Percentiles rank a stretch among this genome's conserved stretches.
phyloP scores from a whole-genome alignment of 1,140 invertebrate genomes.

The Drosophila bipectinata region DNA sequence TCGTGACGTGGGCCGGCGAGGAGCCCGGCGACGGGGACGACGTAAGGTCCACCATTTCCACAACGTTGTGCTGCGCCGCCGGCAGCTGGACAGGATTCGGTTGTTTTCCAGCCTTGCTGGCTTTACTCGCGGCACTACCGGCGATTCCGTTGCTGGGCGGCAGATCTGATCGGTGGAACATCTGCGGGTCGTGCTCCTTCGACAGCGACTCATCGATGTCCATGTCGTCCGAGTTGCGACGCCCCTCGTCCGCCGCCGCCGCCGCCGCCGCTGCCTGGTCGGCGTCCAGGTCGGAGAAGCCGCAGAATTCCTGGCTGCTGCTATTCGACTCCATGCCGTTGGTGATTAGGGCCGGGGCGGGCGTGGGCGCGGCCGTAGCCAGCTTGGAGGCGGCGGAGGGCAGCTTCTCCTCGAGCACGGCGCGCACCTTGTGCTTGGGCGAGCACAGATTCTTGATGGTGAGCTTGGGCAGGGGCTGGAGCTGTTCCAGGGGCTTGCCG shows the following conservation, averaged over 20 bases:
- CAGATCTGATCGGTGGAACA: slow-evolving; percentile 66
- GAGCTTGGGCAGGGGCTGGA: slow-evolving; percentile 70
- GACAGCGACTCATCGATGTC: slow-evolving; percentile 78
- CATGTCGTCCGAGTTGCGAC: slow-evolving; percentile 80
- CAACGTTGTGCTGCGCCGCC: slow-evolving; percentile 53
- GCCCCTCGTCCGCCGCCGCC: slow-evolving; percentile 38
- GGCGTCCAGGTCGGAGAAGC: slow-evolving; percentile 56
- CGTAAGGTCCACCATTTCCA: slow-evolving; percentile 76
- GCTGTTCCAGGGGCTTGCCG: slow-evolving; percentile 24
- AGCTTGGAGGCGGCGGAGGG: slow-evolving; percentile 41
- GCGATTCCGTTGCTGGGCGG: slow-evolving; percentile 43
- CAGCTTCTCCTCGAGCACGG: slow-evolving; percentile 72
- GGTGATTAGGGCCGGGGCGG: slow-evolving; percentile 11
- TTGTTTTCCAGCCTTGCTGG: slow-evolving; percentile 15
- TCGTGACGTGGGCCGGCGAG: slow-evolving; percentile 62
- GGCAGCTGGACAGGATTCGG: slow-evolving; percentile 9
- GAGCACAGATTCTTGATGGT: slow-evolving; percentile 81
- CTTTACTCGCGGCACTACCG: slow-evolving; percentile 7
- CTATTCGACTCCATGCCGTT: slow-evolving; percentile 70
- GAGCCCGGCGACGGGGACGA: slow-evolving; percentile 76
- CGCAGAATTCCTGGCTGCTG: slow-evolving; percentile 63
- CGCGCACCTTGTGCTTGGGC: slow-evolving; percentile 72
- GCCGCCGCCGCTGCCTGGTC: slow-evolving; percentile 1
- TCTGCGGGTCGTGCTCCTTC: slow-evolving; percentile 75
- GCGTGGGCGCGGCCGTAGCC: slow-evolving; percentile 16